phyloP scores from a whole-genome alignment of 2,113 vertebrate species.

The Lycaon pictus region DNA sequence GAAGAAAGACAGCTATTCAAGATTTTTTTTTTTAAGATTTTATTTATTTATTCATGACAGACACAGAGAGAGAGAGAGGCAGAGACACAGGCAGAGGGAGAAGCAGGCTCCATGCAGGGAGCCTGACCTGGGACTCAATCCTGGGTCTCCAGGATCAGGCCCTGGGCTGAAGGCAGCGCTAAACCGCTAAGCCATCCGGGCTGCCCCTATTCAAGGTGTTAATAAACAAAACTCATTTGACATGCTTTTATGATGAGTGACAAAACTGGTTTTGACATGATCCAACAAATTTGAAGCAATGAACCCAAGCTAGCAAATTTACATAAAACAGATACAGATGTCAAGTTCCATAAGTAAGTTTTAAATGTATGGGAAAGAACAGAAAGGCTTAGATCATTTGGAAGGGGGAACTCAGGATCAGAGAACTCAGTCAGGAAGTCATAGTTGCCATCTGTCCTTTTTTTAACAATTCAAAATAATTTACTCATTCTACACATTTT shows the following conservation, averaged over 20 bases:
- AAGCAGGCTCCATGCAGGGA: too few species aligned
- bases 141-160: too few species aligned
- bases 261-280: neutral
- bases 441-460: neutral
- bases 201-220: neutral
- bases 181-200: too few species aligned
- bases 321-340: neutral
- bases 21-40: neutral
- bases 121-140: too few species aligned
- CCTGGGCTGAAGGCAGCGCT: too few species aligned
- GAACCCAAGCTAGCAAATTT: neutral
- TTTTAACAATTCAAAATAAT: neutral
- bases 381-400: neutral
- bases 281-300: neutral
- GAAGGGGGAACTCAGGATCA: neutral
- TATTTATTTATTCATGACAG: too few species aligned
- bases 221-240: neutral
- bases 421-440: slow-evolving; percentile 18
- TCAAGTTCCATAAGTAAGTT: neutral
- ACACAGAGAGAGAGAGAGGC: too few species aligned
- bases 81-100: too few species aligned
- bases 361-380: neutral
- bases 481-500: neutral
- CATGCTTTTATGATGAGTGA: neutral
- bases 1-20: neutral